phyloP scores from a whole-genome alignment of 2,888 invertebrate genomes.

The Mantis religiosa region DNA sequence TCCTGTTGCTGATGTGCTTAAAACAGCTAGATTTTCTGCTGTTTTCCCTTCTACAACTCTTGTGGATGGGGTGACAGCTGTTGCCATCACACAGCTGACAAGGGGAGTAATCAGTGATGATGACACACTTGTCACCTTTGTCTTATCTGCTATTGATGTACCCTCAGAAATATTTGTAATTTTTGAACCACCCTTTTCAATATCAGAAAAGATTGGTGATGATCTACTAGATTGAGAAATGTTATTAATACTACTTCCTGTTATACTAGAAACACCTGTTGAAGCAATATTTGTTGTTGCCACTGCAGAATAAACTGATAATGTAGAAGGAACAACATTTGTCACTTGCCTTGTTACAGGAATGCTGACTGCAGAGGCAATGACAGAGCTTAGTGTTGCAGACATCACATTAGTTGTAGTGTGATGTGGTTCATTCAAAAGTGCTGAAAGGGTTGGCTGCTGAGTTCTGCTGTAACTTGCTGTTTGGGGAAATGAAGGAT shows the following conservation, averaged over 20 bases:
- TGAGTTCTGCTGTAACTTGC: constrained; percentile 35
- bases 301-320: constrained; percentile 15
- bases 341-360: constrained; percentile 31
- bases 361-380: background rate
- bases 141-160: background rate
- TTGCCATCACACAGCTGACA: background rate
- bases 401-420: background rate
- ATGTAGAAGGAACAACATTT: constrained; percentile 29
- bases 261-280: background rate
- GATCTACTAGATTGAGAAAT: background rate
- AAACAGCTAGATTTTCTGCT: background rate
- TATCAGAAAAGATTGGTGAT: background rate
- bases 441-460: background rate
- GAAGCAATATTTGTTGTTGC: background rate
- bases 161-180: background rate
- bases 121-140: background rate
- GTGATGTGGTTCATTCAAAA: background rate
- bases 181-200: background rate
- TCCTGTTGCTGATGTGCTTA: background rate
- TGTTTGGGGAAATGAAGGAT: constrained; percentile 37
- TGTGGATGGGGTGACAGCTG: background rate
- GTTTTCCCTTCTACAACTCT: background rate
- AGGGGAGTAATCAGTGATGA: background rate
- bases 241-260: background rate
- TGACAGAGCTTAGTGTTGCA: background rate